A percentile compares a stretch with the other conserved stretches of the same genome.
Conservation (phyloP, 2,113 vertebrate genomes). For the Kryptolebias marmoratus region DNA sequence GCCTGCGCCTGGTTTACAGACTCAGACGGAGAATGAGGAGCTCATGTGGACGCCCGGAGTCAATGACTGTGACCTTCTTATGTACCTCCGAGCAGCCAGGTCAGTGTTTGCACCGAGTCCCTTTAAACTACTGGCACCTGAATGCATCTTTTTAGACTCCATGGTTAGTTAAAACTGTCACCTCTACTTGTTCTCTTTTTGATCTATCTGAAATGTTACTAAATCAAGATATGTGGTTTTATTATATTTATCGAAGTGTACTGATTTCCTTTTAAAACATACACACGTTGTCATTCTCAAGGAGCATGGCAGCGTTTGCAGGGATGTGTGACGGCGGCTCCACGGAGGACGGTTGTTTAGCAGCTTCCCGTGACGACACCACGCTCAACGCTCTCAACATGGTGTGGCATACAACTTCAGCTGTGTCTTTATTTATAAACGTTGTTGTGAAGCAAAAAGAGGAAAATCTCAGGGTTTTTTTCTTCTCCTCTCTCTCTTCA, state of each 20-base stretch:
- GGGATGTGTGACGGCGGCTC: constrained; percentile 99
- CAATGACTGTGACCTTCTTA: constrained; percentile 98
- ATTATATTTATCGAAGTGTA: background rate
- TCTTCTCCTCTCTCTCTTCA: background rate
- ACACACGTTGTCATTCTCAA: constrained; percentile 53
- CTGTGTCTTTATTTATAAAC: background rate
- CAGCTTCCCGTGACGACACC: constrained; percentile 96
- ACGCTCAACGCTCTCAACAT: constrained; percentile 98
- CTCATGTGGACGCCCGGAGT: constrained; percentile 97
- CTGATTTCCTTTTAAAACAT: background rate
- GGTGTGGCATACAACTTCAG: constrained; percentile 74
- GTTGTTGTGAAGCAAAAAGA: background rate
- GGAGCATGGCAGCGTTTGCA: constrained; percentile 99
- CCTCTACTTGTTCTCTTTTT: no score
- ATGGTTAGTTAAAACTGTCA: no score
- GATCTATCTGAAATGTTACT: no score
- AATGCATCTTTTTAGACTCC: no score
- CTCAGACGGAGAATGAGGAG: constrained; percentile 91
- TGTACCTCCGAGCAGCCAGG: constrained; percentile 98
- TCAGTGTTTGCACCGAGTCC: constrained; percentile 58
- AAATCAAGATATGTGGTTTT: background rate
- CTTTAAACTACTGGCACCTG: no score
- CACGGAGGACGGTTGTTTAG: constrained; percentile 96
- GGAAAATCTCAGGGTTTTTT: background rate
- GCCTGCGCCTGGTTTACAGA: constrained; percentile 82